Conservation (phyloP, 1,140 invertebrate species). For the Trachymyrmex septentrionalis region DNA sequence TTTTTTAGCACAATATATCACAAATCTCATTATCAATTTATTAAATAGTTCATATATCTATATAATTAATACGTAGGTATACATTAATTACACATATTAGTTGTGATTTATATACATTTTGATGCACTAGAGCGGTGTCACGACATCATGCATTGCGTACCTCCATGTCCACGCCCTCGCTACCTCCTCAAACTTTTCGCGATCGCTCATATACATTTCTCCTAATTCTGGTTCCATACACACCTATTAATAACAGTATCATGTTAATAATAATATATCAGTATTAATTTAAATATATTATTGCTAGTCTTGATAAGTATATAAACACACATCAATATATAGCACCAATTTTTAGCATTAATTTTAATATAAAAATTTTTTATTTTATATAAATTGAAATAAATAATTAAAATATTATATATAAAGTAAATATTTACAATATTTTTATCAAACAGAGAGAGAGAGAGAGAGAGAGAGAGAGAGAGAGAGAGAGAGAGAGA, state of each 20-base stretch:
- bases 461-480: too few species aligned
- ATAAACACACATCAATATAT: background rate
- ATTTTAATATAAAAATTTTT: background rate
- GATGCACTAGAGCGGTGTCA: constrained; percentile 85
- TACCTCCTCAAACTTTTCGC: constrained; percentile 92
- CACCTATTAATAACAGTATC: constrained; percentile 86
- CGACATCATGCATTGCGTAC: constrained; percentile 96
- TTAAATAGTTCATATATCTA: constrained; percentile 42
- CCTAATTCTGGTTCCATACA: constrained; percentile 97
- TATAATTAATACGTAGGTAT: constrained; percentile 21
- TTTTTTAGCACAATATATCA: constrained; percentile 41
- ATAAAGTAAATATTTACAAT: background rate
- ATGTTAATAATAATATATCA: constrained; percentile 32
- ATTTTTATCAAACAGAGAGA: too few species aligned
- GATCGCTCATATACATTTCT: constrained; percentile 92
- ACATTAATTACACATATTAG: constrained; percentile 29
- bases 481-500: too few species aligned
- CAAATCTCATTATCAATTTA: constrained; percentile 40
- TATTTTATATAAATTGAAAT: background rate
- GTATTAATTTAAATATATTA: constrained; percentile 22
- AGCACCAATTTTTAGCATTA: background rate
- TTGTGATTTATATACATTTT: constrained; percentile 50
- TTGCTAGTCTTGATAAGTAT: background rate
- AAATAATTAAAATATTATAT: background rate
- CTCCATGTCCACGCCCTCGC: constrained; percentile 96